Base-by-base conservation (phyloP, 2,888 invertebrate genomes). In the Diarsia mendica region DNA sequence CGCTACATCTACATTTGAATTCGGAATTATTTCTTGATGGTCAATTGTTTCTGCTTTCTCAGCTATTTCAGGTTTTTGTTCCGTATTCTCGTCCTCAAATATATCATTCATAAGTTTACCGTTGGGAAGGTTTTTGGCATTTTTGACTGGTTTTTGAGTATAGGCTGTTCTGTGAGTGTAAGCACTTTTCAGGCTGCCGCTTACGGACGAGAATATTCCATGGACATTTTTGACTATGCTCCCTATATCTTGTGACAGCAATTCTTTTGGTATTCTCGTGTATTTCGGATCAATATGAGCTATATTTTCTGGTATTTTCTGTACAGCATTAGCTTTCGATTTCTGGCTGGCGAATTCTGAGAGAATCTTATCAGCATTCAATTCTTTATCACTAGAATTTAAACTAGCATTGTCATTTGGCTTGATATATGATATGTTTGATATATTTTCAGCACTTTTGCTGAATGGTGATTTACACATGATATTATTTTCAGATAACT, bases 191-290 rank as follows among this genome's bases (percentile, higher is more conserved):
- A 96, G 85, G 68, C 95, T 96, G 0, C 96, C 96, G 9, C 96
- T 95, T 0, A 96, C 94, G 0, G 95, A 94, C 0, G 96, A 96
- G 79, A 96, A 96, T 85, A 96, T 95, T 0, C 96, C 96, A 6
- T 96, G 96, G 0, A 96, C 96, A 89, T 96, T 96, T 85, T 96
- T 96, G 1, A 96, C 96, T 2, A 96, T 94, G 77, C 92, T 95
- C 0, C 96, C 96, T 0, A 96, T 85, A 61, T 96, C 96, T 91
- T 95, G 96, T 0, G 95, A 91, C 2, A 96, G 73, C 0, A 96
- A 85, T 80, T 96, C 96, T 88, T 96, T 96, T 0, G 95, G 94
- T 87, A 95, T 85, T 53, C 93, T 89, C 1, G 92, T 75, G 48
- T 94, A 94, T 79, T 90, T 89, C 0, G 79, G 82, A 66, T 95